phyloP scores from a whole-genome alignment of 2,797 vertebrate species.

The Pseudocheirus occidentalis region DNA sequence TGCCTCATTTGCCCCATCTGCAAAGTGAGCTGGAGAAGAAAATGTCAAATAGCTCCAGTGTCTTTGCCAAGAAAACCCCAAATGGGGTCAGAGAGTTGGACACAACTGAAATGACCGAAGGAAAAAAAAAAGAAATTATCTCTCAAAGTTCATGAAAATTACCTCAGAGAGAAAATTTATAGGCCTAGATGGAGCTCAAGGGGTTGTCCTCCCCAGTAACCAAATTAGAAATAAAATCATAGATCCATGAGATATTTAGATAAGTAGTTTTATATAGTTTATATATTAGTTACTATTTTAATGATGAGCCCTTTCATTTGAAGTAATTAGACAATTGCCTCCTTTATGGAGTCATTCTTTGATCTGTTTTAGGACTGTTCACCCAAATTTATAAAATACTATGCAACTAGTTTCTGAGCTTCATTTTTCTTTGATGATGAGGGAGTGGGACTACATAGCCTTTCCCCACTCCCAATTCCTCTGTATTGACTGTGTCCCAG shows the following conservation, averaged over 20 bases:
- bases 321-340: not conserved
- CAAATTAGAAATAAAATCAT: not conserved
- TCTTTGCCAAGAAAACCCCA: not conserved
- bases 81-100: not conserved
- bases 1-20: not conserved
- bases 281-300: not conserved
- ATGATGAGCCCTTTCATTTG: not conserved
- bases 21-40: not conserved
- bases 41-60: not conserved
- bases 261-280: not conserved
- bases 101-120: not conserved
- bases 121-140: not conserved
- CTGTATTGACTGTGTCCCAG: not conserved
- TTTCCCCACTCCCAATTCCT: not conserved
- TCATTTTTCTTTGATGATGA: not conserved
- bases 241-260: not conserved
- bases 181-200: not conserved
- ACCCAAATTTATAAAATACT: not conserved
- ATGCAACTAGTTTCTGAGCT: not conserved
- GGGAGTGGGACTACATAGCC: not conserved
- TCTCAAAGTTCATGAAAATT: not conserved
- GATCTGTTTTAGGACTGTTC: not conserved
- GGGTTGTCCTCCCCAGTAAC: not conserved
- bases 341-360: not conserved
- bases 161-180: not conserved